Base-by-base conservation (phyloP, 2,113 vertebrate genomes). In the Tichodroma muraria region DNA sequence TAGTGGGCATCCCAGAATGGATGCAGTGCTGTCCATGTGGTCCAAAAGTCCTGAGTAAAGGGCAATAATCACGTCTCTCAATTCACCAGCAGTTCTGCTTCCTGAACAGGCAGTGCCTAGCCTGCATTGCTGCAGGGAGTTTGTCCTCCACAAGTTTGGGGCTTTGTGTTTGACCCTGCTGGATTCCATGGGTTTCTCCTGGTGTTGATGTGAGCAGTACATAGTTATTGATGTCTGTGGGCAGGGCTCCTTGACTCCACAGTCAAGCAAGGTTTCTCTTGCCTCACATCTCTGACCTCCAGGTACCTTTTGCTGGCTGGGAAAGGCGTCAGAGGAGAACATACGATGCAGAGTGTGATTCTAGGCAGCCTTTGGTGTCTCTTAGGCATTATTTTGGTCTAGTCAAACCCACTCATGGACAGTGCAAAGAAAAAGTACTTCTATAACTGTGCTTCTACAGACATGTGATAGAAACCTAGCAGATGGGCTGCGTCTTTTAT, bases 401-500 rank as follows among this genome's bases (percentile, higher is more conserved):
- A 96, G 79, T 73, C 75, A 94, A 95, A 83, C 76, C 59, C 59
- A 87, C 87, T 92, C 65, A 75, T 0, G 73, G 86, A 44, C 93
- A 81, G 65, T 59, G 79, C 45, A 89, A 72, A 80, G 68, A 21
- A 77, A 65, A 85, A 85, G 42, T 47, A 69, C 37, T 91, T 88
- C 82, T 89, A 35, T 93, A 93, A 94, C 35, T 88, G 68, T 83
- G 21, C 63, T 88, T 83, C 50, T 73, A 12, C 42, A 94, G 85
- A 59, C 76, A 33, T 42, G 82, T 65, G 63, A 45, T 2, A 85
- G 85, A 88, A 94, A 70, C 76, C 71, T 57, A 85, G 35, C 90
- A 95, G 90, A 91, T 95, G 96, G 88, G 85, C 76, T 73, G 42
- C 4, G 5, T 90, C 90, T 95, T 93, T 89, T 88, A 93, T 90